A percentile compares a stretch with the other conserved stretches of the same genome.
Conservation (phyloP, 1,140 invertebrate species). For the Drosophila obscura region DNA sequence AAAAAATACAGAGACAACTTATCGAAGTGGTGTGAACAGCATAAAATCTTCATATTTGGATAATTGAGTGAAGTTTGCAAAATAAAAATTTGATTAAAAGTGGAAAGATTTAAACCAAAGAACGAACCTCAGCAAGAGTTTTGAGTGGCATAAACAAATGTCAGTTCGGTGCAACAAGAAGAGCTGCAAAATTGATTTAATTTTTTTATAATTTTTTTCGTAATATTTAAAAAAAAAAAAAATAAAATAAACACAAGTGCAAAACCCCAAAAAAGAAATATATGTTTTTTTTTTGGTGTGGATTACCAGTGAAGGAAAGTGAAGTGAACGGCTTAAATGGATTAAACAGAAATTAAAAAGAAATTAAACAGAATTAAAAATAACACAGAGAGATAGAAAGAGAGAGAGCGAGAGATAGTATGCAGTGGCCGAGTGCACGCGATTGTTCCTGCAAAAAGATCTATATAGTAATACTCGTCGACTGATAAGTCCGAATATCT, state of each 20-base stretch:
- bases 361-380: conserved; percentile 9
- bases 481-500: no score
- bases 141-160: no score
- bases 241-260: conserved; percentile 5
- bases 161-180: no score
- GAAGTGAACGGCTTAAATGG: conserved; percentile 27
- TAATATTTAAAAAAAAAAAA: background rate
- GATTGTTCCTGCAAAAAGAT: conserved; percentile 7
- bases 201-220: conserved; percentile 8
- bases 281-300: conserved; percentile 42
- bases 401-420: conserved; percentile 9
- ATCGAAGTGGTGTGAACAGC: no score
- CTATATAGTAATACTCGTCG: background rate
- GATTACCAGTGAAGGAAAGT: conserved; percentile 66
- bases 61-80: no score
- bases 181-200: background rate
- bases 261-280: conserved; percentile 15
- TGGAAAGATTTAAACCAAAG: no score
- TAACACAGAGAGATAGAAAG: conserved; percentile 1
- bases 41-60: no score
- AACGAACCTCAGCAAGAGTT: no score
- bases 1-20: background rate
- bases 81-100: no score
- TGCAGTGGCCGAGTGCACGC: conserved; percentile 29
- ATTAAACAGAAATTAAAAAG: conserved; percentile 21